A percentile compares a stretch with the other conserved stretches of the same genome.
Evolutionary conservation across 2,113 vertebrate species (phyloP).

Genomic region (Mobula birostris): DNA sequence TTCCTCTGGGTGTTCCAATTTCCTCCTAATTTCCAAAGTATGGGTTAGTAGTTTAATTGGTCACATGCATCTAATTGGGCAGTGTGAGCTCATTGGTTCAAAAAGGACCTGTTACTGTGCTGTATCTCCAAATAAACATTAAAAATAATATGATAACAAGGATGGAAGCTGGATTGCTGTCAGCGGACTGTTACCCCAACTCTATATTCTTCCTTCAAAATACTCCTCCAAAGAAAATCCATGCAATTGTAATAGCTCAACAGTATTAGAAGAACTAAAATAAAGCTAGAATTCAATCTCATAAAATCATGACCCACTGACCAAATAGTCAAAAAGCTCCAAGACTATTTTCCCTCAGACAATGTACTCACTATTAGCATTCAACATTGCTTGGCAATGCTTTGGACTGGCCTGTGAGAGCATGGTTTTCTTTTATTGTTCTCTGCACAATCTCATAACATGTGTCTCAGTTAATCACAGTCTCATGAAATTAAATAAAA

Average conservation of each 20-base stretch:
- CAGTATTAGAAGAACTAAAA: neutral
- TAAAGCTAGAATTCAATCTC: neutral
- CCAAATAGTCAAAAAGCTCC: neutral
- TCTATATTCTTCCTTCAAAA: neutral
- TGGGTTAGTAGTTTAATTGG: no score
- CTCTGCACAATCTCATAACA: neutral
- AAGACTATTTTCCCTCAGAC: neutral
- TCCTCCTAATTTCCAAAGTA: no score
- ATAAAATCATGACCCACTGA: neutral
- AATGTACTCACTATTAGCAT: neutral
- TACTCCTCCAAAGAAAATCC: neutral
- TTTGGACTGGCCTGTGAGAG: neutral
- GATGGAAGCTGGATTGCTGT: neutral
- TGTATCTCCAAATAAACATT: no score
- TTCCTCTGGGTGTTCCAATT: no score
- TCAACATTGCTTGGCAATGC: neutral
- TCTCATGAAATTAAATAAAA: neutral
- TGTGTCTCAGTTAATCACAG: neutral
- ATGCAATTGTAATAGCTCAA: neutral
- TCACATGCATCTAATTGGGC: no score
- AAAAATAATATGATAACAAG: no score
- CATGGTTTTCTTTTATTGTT: neutral
- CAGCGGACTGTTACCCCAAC: neutral
- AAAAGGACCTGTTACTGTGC: no score
- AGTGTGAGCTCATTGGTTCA: no score